Percentiles rank a stretch among this genome's conserved stretches.
Evolutionary conservation across 2,113 vertebrate species (phyloP).

Genomic region (Rhombomys opimus): DNA sequence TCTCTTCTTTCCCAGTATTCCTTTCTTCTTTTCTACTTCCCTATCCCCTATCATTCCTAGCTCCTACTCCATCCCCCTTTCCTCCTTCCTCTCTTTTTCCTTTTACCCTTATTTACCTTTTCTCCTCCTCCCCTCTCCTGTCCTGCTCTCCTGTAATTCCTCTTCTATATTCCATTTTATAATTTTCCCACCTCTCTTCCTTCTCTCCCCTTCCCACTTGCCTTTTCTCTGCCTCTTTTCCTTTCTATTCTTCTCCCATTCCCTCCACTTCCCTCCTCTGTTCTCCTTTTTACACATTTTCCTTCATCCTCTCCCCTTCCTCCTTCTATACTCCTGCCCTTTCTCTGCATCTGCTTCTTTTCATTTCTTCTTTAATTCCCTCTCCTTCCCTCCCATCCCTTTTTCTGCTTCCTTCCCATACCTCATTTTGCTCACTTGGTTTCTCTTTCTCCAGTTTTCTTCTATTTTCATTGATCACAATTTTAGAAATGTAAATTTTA

Average conservation of each 20-base stretch:
- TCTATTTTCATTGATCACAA: neutral
- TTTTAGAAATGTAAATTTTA: neutral
- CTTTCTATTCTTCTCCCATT: neutral
- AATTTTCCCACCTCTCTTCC: neutral
- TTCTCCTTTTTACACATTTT: neutral
- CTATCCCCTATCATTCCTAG: neutral
- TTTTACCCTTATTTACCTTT: neutral
- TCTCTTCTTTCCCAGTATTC: rapidly evolving
- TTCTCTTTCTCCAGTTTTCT: neutral
- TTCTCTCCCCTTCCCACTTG: neutral
- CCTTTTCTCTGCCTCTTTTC: neutral
- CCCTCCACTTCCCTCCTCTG: neutral
- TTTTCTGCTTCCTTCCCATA: neutral
- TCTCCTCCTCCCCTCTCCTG: neutral
- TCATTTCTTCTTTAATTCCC: neutral
- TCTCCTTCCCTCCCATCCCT: neutral
- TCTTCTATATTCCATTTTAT: neutral
- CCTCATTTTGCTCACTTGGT: neutral
- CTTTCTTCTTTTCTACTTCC: neutral
- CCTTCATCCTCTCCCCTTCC: neutral
- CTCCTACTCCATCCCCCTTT: neutral
- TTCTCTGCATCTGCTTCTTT: neutral
- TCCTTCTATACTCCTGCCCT: neutral
- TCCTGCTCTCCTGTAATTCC: neutral
- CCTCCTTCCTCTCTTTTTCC: neutral